These are phyloP conservation scores for Lepus timidus DNA, from an alignment of 2,113 vertebrate genomes.

Conservation along the genomic window DNA sequence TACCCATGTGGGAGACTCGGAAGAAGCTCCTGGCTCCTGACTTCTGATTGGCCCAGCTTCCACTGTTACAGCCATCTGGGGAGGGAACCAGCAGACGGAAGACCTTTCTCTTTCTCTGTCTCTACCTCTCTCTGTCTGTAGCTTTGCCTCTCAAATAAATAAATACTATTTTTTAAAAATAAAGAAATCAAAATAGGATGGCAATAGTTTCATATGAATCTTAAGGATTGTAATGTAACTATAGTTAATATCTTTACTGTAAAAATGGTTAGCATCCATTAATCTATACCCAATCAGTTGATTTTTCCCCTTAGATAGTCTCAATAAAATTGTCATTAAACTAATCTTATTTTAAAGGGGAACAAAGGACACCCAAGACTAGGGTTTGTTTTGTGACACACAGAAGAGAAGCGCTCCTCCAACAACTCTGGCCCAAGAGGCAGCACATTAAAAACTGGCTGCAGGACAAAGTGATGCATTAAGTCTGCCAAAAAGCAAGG, in stretches of 20 bases:
- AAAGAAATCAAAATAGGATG: slow-evolving; percentile 14
- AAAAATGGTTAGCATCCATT: neutral
- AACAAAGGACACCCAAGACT: neutral
- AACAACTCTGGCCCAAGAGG: neutral
- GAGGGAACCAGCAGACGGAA: too few species aligned
- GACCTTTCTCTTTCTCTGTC: too few species aligned
- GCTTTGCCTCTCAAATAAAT: too few species aligned
- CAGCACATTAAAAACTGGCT: neutral
- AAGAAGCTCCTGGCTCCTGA: too few species aligned
- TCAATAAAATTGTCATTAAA: slow-evolving; percentile 14
- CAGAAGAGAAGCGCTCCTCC: neutral
- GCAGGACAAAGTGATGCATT: neutral
- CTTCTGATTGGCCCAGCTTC: too few species aligned
- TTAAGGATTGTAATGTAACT: neutral
- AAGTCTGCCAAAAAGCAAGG: neutral
- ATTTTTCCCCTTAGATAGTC: neutral
- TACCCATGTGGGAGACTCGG: too few species aligned
- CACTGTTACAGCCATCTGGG: too few species aligned
- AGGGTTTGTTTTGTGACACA: neutral
- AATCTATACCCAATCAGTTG: neutral
- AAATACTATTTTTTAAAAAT: neutral
- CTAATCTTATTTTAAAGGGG: neutral
- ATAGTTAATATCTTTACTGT: neutral
- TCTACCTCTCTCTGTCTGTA: too few species aligned
- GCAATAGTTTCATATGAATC: neutral